Percentiles rank a stretch among this genome's conserved stretches.
phyloP scores from a whole-genome alignment of 2,113 vertebrate genomes.

The Empidonax alnorum region DNA sequence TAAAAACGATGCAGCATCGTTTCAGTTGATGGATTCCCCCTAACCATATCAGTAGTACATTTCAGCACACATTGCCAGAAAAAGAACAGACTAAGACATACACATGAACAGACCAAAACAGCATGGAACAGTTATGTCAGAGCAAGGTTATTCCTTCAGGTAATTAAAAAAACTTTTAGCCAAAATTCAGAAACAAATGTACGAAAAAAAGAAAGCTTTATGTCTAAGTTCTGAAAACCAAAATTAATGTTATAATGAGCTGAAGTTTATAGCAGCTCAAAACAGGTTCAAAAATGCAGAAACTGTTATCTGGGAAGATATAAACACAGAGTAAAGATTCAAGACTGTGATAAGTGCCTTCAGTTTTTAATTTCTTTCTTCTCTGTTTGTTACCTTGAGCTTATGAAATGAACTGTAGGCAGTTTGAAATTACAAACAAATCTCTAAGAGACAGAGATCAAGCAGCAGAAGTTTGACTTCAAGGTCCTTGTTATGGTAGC shows the following conservation, averaged over 20 bases:
- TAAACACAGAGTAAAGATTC: neutral
- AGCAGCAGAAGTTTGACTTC: slow-evolving; percentile 9
- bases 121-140: neutral
- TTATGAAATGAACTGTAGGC: neutral
- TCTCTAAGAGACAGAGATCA: slow-evolving; percentile 2
- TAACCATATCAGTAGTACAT: neutral
- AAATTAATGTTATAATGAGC: neutral
- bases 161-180: slow-evolving; percentile 14
- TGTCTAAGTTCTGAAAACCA: neutral
- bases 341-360: neutral
- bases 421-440: slow-evolving; percentile 38
- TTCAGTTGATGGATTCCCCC: neutral
- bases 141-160: slow-evolving; percentile 16
- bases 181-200: slow-evolving; percentile 6
- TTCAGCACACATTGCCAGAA: neutral
- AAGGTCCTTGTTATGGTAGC: neutral
- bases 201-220: neutral
- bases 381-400: neutral
- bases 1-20: neutral
- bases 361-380: neutral
- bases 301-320: neutral
- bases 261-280: neutral
- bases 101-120: slow-evolving; percentile 2
- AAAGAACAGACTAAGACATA: neutral
- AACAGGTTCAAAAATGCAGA: neutral